Evolutionary conservation across 2,113 vertebrate species (phyloP), one percentile per base, ranked within the genome.

Genomic region (Oryzias woworae): DNA sequence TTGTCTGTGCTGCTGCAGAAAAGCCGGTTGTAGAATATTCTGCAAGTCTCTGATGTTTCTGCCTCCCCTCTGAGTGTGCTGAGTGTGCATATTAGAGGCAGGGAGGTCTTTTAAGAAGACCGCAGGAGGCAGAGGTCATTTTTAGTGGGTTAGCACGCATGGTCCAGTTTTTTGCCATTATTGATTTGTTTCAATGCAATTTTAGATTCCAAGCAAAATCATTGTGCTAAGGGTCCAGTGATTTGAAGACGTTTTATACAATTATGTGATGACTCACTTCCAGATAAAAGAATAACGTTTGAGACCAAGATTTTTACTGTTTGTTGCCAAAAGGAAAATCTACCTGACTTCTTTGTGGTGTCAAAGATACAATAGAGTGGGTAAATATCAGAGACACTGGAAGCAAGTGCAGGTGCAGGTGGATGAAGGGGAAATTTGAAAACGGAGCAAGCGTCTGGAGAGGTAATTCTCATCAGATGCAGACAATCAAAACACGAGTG

Each of bases 111-210:
- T 14, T 36, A 62, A 57, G 72, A 58, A 41, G 47, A 16, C 56
- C 65, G 58, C 72, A 31, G 46, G 66, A 77, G 63, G 60, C 55
- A 62, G 55, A 81, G 85, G 80, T 90, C 85, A 82, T 77, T 78
- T 75, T 73, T 82, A 76, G 69, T 58, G 51, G 62, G 73, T 70
- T 72, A 68, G 72, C 69, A 55, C 74, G 78, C 66, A 58, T 50
- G 65, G 66, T 68, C 14, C 56, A 75, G 66, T 67, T 53, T 55
- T 20, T 66, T 60, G 41, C 44, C 58, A 77, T 80, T 65, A 84
- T 73, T 7, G 59, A 84, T 83, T 70, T 47, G 50, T 50, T 69
- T 76, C 65, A 68, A 36, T 64, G 73, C 65, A 68, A 28, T 64
- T 15, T 75, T 77, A 55, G 50, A 65, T 79, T 55, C 72, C 55